Percentiles rank a stretch among this genome's conserved stretches.
Evolutionary conservation across 2,888 invertebrate species (phyloP).

Genomic region (Tricholauxania praeusta): DNA sequence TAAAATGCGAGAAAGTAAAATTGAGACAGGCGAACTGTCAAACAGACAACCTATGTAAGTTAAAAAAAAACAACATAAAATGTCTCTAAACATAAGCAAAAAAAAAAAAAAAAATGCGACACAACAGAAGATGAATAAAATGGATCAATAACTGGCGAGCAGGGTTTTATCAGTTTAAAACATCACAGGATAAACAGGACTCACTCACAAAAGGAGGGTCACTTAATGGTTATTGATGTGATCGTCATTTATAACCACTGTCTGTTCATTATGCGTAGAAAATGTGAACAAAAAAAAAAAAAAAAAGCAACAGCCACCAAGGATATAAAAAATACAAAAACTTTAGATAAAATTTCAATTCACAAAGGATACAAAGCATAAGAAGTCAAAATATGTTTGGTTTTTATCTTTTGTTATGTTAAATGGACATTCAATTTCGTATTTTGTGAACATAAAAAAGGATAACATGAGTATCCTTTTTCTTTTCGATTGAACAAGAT

Average conservation of each 20-base stretch:
- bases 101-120: no score
- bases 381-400: constrained; percentile 14
- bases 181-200: no score
- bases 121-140: no score
- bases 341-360: constrained; percentile 8
- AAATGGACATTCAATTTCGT: constrained; percentile 13
- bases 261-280: constrained; percentile 14
- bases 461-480: no score
- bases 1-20: no score
- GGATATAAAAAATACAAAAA: background rate
- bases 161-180: no score
- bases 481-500: no score
- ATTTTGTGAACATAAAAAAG: background rate
- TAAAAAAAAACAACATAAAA: no score
- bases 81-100: no score
- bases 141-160: no score
- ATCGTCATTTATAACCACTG: constrained; percentile 20
- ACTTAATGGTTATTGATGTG: constrained; percentile 17
- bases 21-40: no score
- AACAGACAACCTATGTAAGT: no score
- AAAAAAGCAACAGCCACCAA: constrained; percentile 30
- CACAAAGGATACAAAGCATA: constrained; percentile 5
- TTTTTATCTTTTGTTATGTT: constrained; percentile 5
- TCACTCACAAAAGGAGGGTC: background rate
- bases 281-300: background rate